These are phyloP conservation scores for Prolemur simus DNA, from an alignment of 2,113 vertebrate genomes.

Conservation along the genomic window DNA sequence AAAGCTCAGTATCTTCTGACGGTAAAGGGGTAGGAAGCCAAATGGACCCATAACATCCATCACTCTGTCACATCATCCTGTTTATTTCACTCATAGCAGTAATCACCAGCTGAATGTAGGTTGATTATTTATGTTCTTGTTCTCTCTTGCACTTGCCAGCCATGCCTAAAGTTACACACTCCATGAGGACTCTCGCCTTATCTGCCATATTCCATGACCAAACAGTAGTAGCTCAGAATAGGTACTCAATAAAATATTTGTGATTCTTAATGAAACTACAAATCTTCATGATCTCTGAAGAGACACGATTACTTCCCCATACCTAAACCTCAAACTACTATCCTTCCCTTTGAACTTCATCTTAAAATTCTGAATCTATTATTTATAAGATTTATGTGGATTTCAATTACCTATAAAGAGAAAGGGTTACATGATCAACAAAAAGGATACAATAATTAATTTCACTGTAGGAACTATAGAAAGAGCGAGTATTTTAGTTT, in stretches of 20 bases:
- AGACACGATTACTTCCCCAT: not conserved
- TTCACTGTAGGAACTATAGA: not conserved
- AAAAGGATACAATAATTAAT: not conserved
- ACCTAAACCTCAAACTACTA: not conserved
- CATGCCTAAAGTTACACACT: not conserved
- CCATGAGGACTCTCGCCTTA: not conserved
- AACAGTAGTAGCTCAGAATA: not conserved
- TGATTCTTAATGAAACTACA: not conserved
- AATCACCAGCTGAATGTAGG: not conserved
- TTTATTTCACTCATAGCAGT: not conserved
- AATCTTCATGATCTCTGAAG: not conserved
- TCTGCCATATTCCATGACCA: not conserved
- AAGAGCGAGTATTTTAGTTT: not conserved
- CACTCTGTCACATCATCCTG: not conserved
- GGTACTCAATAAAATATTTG: not conserved
- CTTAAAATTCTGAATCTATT: not conserved
- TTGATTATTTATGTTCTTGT: not conserved
- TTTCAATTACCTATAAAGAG: not conserved
- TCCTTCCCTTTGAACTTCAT: not conserved
- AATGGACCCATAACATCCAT: not conserved
- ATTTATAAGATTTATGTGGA: not conserved
- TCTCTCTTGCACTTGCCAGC: not conserved
- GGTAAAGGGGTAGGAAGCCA: not conserved
- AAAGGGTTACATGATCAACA: not conserved
- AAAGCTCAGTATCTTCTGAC: not conserved